A percentile compares a stretch with the other conserved stretches of the same genome.
These are phyloP conservation scores for Rotaria sp. DNA, from an alignment of 2,888 invertebrate genomes.

Conservation along the genomic window DNA sequence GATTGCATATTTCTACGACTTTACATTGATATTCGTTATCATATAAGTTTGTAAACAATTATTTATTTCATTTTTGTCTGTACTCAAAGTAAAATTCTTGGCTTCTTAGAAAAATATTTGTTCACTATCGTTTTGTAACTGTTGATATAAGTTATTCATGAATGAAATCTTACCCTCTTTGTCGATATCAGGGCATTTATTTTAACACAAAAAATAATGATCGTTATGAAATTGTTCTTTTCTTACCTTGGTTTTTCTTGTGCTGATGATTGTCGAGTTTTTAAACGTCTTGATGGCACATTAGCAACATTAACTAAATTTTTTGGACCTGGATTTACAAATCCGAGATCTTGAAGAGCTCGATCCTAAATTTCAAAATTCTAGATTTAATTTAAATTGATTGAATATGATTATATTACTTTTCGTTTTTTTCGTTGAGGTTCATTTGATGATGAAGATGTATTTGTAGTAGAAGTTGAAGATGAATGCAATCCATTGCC, in stretches of 20 bases:
- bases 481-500: not conserved
- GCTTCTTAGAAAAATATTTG: not conserved
- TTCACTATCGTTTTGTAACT: not conserved
- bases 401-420: not conserved
- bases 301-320: constrained; percentile 4
- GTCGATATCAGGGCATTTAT: too few relatives aligned
- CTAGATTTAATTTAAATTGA: not conserved
- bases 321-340: not conserved
- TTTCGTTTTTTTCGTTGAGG: not conserved
- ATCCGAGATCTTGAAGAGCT: not conserved
- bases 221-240: too few relatives aligned
- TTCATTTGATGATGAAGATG: not conserved
- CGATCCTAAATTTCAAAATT: not conserved
- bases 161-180: not conserved
- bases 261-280: not conserved
- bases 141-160: not conserved
- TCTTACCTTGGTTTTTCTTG: not conserved
- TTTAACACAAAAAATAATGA: too few relatives aligned
- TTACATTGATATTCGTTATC: not conserved
- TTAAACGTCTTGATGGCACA: not conserved
- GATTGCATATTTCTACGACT: not conserved
- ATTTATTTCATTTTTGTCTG: not conserved
- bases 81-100: not conserved
- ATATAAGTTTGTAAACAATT: too few relatives aligned
- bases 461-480: not conserved